Evolutionary conservation across 2,888 invertebrate species (phyloP).

Genomic region (Agrotis exclamationis): DNA sequence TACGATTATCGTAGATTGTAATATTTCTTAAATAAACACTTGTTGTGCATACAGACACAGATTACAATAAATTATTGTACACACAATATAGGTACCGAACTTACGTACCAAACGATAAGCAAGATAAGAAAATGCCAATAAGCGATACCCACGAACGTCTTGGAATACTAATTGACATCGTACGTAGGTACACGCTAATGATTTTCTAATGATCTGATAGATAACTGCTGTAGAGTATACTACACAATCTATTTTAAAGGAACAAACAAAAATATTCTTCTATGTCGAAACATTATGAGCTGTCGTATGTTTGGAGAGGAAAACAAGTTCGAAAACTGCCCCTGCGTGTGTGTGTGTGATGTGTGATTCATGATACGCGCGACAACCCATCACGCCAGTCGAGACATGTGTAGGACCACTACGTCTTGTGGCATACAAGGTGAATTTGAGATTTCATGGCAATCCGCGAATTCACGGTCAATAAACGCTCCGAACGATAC

Average conservation of each 20-base stretch:
- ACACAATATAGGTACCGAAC: conserved; percentile 33
- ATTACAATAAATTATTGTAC: conserved; percentile 56
- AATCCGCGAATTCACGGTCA: conserved; percentile 63
- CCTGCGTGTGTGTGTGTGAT: conserved; percentile 23
- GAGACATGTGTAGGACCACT: conserved; percentile 33
- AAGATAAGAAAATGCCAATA: conserved; percentile 54
- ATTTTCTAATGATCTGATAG: conserved; percentile 47
- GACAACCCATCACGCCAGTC: conserved; percentile 24
- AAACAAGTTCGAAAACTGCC: conserved; percentile 51
- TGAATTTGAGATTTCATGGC: conserved; percentile 55
- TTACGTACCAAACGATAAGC: conserved; percentile 50
- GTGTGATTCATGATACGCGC: conserved; percentile 48
- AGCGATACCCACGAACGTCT: conserved; percentile 29
- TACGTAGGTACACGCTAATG: conserved; percentile 44
- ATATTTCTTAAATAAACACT: conserved; percentile 42
- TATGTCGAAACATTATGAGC: conserved; percentile 6
- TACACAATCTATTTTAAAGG: conserved; percentile 20
- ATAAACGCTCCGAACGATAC: conserved; percentile 61
- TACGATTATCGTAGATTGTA: conserved; percentile 38
- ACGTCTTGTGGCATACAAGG: conserved; percentile 39
- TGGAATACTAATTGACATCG: conserved; percentile 40
- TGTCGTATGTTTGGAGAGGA: conserved; percentile 51
- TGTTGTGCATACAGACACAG: conserved; percentile 35
- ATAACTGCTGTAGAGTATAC: conserved; percentile 22
- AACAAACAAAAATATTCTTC: conserved; percentile 18